A percentile compares a stretch with the other conserved stretches of the same genome.
These are phyloP conservation scores for Acanthosepion pharaonis DNA, from an alignment of 2,888 invertebrate genomes.

Conservation along the genomic window DNA sequence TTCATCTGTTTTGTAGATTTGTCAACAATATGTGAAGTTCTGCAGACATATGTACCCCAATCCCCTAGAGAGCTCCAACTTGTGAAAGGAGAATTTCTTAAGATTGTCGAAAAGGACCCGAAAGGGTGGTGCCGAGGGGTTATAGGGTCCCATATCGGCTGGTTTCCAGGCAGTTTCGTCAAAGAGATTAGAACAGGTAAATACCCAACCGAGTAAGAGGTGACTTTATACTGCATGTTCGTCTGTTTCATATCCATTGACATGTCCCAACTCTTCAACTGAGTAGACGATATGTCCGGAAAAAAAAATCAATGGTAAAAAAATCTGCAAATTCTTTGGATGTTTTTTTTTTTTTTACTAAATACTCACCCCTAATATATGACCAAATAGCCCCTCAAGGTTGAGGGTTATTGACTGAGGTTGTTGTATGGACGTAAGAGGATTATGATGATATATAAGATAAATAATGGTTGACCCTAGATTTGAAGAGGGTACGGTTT, in stretches of 20 bases:
- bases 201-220: neutral
- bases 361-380: no score
- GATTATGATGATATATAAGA: no score
- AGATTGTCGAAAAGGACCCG: conserved; percentile 41
- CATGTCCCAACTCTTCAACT: neutral
- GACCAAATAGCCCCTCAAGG: no score
- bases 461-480: no score
- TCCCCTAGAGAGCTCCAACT: conserved; percentile 43
- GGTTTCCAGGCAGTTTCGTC: conserved; percentile 45
- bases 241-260: neutral
- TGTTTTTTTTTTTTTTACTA: no score
- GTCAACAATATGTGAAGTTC: conserved; percentile 43
- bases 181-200: conserved; percentile 47
- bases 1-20: conserved; percentile 44
- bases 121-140: conserved; percentile 47
- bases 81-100: conserved; percentile 41
- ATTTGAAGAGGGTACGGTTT: no score
- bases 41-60: conserved; percentile 41
- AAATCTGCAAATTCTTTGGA: neutral
- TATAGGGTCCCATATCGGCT: conserved; percentile 41
- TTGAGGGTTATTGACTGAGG: no score
- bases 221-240: neutral
- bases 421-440: no score
- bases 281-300: neutral
- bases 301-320: neutral